Base-by-base conservation (phyloP, 2,797 vertebrate genomes). In the Corythornis leucogaster region DNA sequence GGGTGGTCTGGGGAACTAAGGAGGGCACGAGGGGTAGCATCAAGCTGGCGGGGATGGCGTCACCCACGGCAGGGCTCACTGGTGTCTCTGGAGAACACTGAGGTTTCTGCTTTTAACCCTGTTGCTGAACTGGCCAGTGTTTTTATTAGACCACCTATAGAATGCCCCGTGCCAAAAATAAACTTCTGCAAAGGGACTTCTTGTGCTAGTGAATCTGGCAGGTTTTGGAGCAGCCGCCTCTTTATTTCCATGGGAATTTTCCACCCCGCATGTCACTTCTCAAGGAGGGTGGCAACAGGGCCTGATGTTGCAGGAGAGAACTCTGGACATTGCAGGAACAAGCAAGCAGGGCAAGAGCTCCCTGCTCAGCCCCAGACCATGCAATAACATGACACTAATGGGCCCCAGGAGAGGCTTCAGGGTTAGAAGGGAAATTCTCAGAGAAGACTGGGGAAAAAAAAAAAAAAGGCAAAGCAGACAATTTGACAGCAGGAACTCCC, bases 131-230 rank as follows among this genome's bases (percentile, higher is more conserved):
- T 26, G 50, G 50, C 26, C 30, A 8, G 9, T 40, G 89, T 51
- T 82, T 83, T 89, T 40, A 26, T 85, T 7, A 89, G 91, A 80
- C 85, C 80, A 91, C 91, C 92, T 94, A 87, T 73, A 89, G 85
- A 92, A 91, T 3, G 87, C 79, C 61, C 67, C 2, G 0, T 1
- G 17, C 67, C 62, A 89, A 87, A 93, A 93, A 91, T 79, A 95
- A 89, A 66, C 48, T 67, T 67, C 63, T 0, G 2, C 67, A 50
- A 61, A 91, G 82, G 67, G 67, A 85, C 80, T 92, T 50, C 35
- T 73, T 80, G 74, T 93, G 80, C 93, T 92, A 6, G 14, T 14
- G 0, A 76, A 84, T 83, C 87, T 68, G 74, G 63, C 53, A 66
- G 69, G 59, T 92, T 95, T 95, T 38, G 33, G 82, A 89, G 67